Conservation (phyloP, 2,888 invertebrate species). For the Dexiosoma caninum region DNA sequence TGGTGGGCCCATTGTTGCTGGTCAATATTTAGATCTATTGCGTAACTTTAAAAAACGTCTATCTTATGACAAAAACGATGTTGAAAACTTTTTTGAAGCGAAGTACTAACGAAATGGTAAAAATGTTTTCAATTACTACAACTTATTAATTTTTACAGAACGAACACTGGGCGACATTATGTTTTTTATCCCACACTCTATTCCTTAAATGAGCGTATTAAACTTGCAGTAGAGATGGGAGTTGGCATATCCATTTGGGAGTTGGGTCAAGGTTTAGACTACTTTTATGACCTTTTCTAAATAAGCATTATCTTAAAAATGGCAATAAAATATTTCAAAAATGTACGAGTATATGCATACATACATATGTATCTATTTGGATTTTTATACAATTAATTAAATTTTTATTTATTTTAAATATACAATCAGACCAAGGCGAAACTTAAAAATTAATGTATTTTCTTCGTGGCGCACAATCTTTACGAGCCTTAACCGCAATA, state of each 20-base stretch:
- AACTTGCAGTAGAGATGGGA: slow-evolving; percentile 87
- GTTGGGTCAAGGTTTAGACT: slow-evolving; percentile 95
- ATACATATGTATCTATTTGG: neutral
- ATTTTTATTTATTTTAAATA: no score
- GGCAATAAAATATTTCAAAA: neutral
- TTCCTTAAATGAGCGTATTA: slow-evolving; percentile 88
- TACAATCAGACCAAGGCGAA: no score
- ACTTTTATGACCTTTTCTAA: slow-evolving; percentile 93
- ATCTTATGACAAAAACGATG: slow-evolving; percentile 86
- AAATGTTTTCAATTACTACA: no score
- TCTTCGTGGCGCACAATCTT: no score
- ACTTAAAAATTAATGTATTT: no score
- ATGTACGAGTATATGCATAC: no score
- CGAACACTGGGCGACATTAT: slow-evolving; percentile 83
- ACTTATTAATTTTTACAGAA: slow-evolving; percentile 78
- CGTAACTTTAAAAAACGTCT: slow-evolving; percentile 87
- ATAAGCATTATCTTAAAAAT: neutral
- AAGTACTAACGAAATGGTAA: slow-evolving; percentile 80
- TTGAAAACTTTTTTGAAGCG: slow-evolving; percentile 91
- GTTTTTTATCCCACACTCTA: slow-evolving; percentile 94
- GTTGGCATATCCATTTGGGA: slow-evolving; percentile 96
- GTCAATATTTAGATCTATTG: slow-evolving; percentile 87
- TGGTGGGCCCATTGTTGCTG: slow-evolving; percentile 89
- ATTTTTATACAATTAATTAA: no score
- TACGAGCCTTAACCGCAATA: no score